These are phyloP conservation scores for Priocnemis perturbator DNA, from an alignment of 2,888 invertebrate genomes.

Conservation along the genomic window DNA sequence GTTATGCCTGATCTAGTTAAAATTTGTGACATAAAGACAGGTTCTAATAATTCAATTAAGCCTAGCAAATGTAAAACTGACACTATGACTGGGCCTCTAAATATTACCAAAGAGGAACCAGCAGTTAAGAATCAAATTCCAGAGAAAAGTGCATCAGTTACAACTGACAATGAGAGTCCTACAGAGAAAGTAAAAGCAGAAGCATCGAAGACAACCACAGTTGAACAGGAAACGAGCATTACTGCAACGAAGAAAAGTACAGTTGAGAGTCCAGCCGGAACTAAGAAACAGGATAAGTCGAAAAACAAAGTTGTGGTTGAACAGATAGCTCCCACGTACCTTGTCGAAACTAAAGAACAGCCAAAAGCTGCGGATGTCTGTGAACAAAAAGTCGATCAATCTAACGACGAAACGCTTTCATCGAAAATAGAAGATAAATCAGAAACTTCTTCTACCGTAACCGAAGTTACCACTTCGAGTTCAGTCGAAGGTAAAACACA, in stretches of 20 bases:
- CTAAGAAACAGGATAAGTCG: constrained; percentile 6
- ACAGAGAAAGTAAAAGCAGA: constrained; percentile 61
- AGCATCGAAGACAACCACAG: constrained; percentile 30
- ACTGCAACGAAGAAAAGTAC: neutral
- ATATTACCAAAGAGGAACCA: neutral
- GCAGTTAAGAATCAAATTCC: no score
- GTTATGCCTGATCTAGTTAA: no score
- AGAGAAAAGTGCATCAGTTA: constrained; percentile 14
- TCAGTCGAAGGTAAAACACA: neutral
- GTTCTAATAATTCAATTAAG: constrained; percentile 41
- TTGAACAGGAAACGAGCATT: constrained; percentile 42
- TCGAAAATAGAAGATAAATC: neutral
- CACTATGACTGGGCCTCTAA: no score
- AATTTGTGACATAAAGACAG: no score
- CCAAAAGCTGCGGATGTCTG: constrained; percentile 1
- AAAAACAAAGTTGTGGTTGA: constrained; percentile 20
- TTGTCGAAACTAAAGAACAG: constrained; percentile 23
- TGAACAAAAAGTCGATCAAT: constrained; percentile 18
- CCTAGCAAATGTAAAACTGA: neutral
- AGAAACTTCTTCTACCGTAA: neutral
- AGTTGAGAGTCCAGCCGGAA: no score
- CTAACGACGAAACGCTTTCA: neutral
- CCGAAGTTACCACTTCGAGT: neutral
- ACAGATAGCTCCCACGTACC: constrained; percentile 12
- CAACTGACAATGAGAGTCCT: constrained; percentile 4